Percentiles rank a stretch among this genome's conserved stretches.
Conservation (phyloP, 2,797 vertebrate species). For the Borostomias antarcticus region DNA sequence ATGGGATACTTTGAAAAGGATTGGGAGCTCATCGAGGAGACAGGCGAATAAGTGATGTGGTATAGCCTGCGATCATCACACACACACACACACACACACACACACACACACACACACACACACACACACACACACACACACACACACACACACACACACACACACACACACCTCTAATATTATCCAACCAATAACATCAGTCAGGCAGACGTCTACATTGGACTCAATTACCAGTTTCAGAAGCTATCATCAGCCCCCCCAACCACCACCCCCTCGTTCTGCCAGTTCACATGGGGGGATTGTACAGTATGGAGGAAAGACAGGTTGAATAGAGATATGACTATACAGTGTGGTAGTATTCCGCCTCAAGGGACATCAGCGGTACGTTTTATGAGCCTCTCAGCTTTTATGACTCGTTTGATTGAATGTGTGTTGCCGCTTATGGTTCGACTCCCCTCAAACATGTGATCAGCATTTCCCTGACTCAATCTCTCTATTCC, state of each 20-base stretch:
- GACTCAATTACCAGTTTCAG: neutral
- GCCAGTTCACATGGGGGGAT: conserved; percentile 4
- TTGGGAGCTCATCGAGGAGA: neutral
- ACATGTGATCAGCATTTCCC: no score
- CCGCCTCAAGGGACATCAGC: neutral
- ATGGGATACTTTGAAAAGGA: neutral
- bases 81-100: neutral
- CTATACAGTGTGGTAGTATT: conserved; percentile 14
- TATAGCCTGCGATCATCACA: neutral
- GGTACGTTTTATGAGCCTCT: conserved; percentile 28
- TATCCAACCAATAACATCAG: neutral
- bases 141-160: neutral
- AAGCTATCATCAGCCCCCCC: conserved; percentile 12
- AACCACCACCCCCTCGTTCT: no score
- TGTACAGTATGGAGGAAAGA: neutral
- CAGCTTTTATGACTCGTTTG: conserved; percentile 30
- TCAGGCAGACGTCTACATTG: neutral
- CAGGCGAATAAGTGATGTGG: neutral
- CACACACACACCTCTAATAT: neutral
- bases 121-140: neutral
- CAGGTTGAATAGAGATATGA: conserved; percentile 33
- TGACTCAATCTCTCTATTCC: no score
- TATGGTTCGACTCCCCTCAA: neutral
- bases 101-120: conserved; percentile 18
- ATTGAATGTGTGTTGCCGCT: conserved; percentile 22